Evolutionary conservation across 2,888 invertebrate genomes (phyloP).

Genomic region (Lucinisca nassula): DNA sequence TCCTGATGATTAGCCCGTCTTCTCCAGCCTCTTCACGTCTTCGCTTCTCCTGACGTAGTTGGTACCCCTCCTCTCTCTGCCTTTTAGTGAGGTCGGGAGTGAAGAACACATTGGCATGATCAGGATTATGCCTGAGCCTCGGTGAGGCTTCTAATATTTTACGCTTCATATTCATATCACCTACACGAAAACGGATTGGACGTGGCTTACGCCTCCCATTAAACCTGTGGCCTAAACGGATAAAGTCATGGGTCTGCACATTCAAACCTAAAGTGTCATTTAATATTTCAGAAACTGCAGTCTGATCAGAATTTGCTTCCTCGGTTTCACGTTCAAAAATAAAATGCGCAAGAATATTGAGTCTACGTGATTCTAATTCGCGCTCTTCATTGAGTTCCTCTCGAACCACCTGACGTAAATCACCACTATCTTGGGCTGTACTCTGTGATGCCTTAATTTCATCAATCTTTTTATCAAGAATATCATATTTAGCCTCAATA

Average conservation of each 20-base stretch:
- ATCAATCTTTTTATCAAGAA: not conserved
- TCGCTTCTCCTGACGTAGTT: conserved; percentile 21
- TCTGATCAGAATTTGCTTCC: no score
- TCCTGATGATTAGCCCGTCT: conserved; percentile 3
- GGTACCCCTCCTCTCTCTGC: conserved; percentile 18
- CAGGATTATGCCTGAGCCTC: no score
- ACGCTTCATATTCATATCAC: no score
- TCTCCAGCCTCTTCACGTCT: not conserved
- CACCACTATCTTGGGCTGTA: not conserved
- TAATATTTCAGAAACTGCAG: no score
- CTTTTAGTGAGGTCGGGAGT: conserved; percentile 15
- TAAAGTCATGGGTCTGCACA: not conserved
- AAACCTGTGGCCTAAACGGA: not conserved
- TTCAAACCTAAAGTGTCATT: not conserved
- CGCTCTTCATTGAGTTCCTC: not conserved
- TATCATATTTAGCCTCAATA: not conserved
- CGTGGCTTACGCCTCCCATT: no score
- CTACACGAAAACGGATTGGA: no score
- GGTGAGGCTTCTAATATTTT: not conserved
- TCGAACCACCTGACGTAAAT: not conserved
- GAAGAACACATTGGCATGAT: conserved; percentile 25
- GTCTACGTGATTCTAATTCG: not conserved
- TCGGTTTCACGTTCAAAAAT: not conserved
- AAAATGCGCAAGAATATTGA: conserved; percentile 4
- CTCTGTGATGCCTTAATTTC: not conserved